Evolutionary conservation across 2,888 invertebrate species (phyloP).

Genomic region (Toxonevra muliebris): DNA sequence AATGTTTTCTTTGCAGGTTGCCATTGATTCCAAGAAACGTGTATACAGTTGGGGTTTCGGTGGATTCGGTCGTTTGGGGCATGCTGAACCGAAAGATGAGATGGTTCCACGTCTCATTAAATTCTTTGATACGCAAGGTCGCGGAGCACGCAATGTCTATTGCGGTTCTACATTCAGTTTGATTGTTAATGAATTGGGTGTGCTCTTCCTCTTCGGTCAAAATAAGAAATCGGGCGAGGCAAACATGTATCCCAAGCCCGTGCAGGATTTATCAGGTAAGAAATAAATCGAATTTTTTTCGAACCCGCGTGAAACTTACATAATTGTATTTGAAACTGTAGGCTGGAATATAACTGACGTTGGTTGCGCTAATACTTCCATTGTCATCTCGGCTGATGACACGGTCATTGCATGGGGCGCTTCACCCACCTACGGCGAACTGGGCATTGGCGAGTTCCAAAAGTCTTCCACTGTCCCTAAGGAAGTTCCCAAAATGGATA

Average conservation of each 20-base stretch:
- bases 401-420: slow-evolving; percentile 92
- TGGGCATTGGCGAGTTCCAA: slow-evolving; percentile 89
- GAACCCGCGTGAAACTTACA: background rate
- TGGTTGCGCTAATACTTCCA: slow-evolving; percentile 84
- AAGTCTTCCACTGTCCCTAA: slow-evolving; percentile 88
- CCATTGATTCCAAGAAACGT: slow-evolving; percentile 87
- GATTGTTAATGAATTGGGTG: slow-evolving; percentile 81
- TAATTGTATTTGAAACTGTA: slow-evolving; percentile 43
- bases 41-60: slow-evolving; percentile 97
- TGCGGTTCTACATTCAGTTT: slow-evolving; percentile 90
- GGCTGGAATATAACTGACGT: slow-evolving; percentile 91
- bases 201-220: slow-evolving; percentile 85
- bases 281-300: background rate
- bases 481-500: slow-evolving; percentile 82
- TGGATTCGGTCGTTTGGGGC: slow-evolving; percentile 92
- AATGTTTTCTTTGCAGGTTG: slow-evolving; percentile 68
- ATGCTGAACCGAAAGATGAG: slow-evolving; percentile 93
- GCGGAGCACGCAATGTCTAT: slow-evolving; percentile 82
- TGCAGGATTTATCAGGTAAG: slow-evolving; percentile 84
- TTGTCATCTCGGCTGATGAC: slow-evolving; percentile 89
- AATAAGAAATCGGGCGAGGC: slow-evolving; percentile 94
- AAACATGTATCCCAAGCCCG: slow-evolving; percentile 95
- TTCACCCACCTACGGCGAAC: slow-evolving; percentile 92
- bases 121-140: slow-evolving; percentile 85
- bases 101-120: slow-evolving; percentile 87